Evolutionary conservation across 2,797 vertebrate species (phyloP).

Genomic region (Apodemus agrarius): DNA sequence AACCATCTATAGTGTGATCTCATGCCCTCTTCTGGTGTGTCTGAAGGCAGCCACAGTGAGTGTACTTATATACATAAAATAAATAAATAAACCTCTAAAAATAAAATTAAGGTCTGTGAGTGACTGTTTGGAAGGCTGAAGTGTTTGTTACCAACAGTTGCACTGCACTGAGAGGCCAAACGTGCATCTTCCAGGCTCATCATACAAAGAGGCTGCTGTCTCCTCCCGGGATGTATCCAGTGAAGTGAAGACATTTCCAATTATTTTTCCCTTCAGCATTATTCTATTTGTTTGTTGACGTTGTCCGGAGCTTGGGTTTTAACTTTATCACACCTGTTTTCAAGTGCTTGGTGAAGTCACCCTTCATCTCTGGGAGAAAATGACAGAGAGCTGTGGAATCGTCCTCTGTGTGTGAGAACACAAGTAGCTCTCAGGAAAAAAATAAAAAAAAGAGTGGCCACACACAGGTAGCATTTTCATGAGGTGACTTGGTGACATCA

Average conservation of each 20-base stretch:
- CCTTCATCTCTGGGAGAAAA: constrained; percentile 73
- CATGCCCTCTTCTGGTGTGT: not conserved
- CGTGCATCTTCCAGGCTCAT: constrained; percentile 77
- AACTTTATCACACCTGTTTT: constrained; percentile 80
- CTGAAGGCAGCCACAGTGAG: not conserved
- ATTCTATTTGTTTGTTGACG: constrained; percentile 30
- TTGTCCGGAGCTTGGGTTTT: constrained; percentile 74
- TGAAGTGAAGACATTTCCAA: constrained; percentile 55
- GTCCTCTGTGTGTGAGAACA: constrained; percentile 75
- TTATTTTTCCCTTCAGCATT: constrained; percentile 57
- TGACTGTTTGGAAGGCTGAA: constrained; percentile 73
- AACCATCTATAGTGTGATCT: not conserved
- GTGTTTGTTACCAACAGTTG: constrained; percentile 77
- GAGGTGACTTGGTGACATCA: constrained; percentile 70
- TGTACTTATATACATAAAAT: not conserved
- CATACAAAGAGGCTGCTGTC: constrained; percentile 80
- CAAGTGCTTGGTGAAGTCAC: constrained; percentile 75
- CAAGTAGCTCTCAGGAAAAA: constrained; percentile 80
- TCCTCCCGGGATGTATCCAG: constrained; percentile 22
- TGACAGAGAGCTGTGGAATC: constrained; percentile 75
- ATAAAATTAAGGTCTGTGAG: constrained; percentile 41
- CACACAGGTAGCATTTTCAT: constrained; percentile 78
- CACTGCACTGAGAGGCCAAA: constrained; percentile 70
- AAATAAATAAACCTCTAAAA: not conserved
- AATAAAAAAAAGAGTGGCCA: constrained; percentile 67